Conservation (phyloP, 2,888 invertebrate species). For the Morpho achilles region DNA sequence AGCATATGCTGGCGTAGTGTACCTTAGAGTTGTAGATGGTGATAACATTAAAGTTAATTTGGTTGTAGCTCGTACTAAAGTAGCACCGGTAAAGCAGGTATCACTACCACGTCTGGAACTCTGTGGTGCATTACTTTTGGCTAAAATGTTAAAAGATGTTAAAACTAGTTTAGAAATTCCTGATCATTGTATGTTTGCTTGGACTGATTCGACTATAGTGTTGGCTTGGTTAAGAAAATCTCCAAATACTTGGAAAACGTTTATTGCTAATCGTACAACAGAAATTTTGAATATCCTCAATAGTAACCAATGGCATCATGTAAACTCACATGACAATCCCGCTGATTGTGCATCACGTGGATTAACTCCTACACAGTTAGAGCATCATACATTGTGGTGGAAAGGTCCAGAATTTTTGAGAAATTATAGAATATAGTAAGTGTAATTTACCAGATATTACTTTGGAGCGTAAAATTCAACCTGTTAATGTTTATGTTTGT, state of each 20-base stretch:
- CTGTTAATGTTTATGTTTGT: background rate
- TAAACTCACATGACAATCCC: constrained; percentile 26
- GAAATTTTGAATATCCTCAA: constrained; percentile 25
- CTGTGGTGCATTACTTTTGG: background rate
- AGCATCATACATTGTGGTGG: constrained; percentile 18
- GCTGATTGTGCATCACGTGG: constrained; percentile 36
- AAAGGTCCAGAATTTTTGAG: constrained; percentile 26
- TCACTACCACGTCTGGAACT: constrained; percentile 8
- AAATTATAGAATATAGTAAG: constrained; percentile 1
- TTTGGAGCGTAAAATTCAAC: background rate
- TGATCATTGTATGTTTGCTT: constrained; percentile 9
- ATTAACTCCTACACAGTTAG: constrained; percentile 8
- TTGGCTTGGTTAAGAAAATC: constrained; percentile 29
- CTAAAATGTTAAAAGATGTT: constrained; percentile 8
- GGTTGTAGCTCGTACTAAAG: constrained; percentile 18
- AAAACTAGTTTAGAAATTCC: constrained; percentile 7
- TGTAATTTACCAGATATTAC: background rate
- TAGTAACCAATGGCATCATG: no score
- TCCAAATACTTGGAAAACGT: constrained; percentile 26
- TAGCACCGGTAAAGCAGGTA: constrained; percentile 15
- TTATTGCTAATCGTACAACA: constrained; percentile 9
- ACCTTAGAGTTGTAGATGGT: constrained; percentile 15
- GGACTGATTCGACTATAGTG: constrained; percentile 31
- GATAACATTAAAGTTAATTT: constrained; percentile 17
- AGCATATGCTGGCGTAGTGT: constrained; percentile 28